phyloP scores from a whole-genome alignment of 2,797 vertebrate species.

The Gadopsis marmoratus region DNA sequence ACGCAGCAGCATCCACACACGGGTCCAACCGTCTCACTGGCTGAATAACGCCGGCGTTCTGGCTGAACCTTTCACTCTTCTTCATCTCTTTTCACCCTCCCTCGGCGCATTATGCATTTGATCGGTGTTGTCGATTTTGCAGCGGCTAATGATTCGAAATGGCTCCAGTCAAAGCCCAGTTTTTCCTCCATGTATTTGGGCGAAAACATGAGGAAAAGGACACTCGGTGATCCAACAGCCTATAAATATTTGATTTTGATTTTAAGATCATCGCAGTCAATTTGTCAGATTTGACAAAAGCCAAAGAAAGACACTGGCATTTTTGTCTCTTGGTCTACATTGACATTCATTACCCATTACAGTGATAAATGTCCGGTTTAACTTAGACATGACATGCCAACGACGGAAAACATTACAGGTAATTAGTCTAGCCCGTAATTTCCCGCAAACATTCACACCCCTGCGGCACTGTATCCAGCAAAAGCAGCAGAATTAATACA shows the following conservation, averaged over 20 bases:
- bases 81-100: not conserved
- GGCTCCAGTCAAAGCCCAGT: constrained; percentile 61
- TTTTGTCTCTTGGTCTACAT: not conserved
- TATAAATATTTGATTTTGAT: not conserved
- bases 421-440: not conserved
- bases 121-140: constrained; percentile 53
- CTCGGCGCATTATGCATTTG: constrained; percentile 44
- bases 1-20: constrained; percentile 23
- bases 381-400: not conserved
- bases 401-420: not conserved
- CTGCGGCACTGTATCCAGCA: not conserved
- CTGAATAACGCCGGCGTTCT: not conserved
- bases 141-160: constrained; percentile 80
- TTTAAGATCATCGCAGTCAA: not conserved
- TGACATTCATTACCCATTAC: no score
- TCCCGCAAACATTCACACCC: not conserved
- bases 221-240: not conserved
- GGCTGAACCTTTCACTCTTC: constrained; percentile 37
- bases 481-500: not conserved
- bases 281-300: not conserved
- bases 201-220: not conserved
- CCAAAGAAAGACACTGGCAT: not conserved
- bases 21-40: constrained; percentile 29
- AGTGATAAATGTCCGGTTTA: not conserved
- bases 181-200: constrained; percentile 53